Percentiles rank a stretch among this genome's conserved stretches.
These are phyloP conservation scores for Tychaedon coryphoeus DNA, from an alignment of 2,113 vertebrate species.

Conservation along the genomic window DNA sequence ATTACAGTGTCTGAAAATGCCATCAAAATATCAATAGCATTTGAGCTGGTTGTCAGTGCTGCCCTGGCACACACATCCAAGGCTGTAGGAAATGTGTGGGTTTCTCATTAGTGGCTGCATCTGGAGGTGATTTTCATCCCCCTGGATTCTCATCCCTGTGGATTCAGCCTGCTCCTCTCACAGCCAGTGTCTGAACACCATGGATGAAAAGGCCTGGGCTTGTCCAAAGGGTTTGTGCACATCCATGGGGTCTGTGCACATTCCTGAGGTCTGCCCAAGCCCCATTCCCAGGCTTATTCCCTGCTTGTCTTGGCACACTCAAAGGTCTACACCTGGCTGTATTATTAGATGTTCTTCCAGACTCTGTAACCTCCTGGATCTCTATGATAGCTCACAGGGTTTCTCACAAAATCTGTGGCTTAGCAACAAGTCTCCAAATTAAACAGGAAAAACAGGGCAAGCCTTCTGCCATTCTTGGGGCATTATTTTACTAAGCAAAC, in stretches of 20 bases:
- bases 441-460: not conserved
- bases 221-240: not conserved
- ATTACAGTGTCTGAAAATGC: not conserved
- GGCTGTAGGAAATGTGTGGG: not conserved
- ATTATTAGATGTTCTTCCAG: not conserved
- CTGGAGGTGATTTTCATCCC: not conserved
- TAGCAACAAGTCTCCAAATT: not conserved
- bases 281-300: not conserved
- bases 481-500: not conserved
- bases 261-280: not conserved
- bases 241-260: accelerated
- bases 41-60: not conserved
- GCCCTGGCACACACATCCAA: not conserved
- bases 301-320: not conserved
- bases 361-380: not conserved
- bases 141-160: not conserved
- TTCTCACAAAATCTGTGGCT: not conserved
- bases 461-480: not conserved
- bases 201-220: not conserved
- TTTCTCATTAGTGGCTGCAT: not conserved
- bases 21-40: not conserved
- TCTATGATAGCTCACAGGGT: not conserved
- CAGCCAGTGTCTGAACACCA: too few species aligned
- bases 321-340: not conserved
- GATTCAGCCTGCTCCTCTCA: not conserved